Conservation (phyloP, 2,113 vertebrate species). For the Pomatorhinus ruficollis region DNA sequence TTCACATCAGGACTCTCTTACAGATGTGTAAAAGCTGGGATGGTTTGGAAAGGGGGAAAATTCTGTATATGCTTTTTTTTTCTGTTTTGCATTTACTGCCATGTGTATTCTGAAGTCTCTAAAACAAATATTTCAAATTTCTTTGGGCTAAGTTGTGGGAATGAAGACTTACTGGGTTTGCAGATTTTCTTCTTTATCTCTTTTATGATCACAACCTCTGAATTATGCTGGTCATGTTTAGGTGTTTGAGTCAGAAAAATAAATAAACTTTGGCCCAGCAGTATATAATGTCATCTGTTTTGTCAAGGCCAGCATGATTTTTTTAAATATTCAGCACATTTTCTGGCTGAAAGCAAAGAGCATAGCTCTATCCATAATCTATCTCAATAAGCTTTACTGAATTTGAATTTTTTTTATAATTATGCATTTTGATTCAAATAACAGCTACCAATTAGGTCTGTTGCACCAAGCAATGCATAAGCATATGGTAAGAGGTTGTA, state of each 20-base stretch:
- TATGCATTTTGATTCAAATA: background rate
- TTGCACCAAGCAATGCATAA: background rate
- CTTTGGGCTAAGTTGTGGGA: background rate
- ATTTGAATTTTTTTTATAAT: background rate
- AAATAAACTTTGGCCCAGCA: background rate
- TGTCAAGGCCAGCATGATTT: background rate
- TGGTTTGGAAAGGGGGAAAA: background rate
- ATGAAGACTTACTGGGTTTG: background rate
- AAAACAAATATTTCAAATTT: background rate
- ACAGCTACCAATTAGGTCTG: background rate
- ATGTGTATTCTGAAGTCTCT: background rate
- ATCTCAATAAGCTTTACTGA: background rate
- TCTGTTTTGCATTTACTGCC: background rate
- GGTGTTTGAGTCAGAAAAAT: background rate
- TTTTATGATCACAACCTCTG: background rate
- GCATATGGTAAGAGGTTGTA: background rate
- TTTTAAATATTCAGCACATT: background rate
- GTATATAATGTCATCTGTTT: background rate
- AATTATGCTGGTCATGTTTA: background rate
- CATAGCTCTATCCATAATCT: background rate
- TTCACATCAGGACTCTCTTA: background rate
- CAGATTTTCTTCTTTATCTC: background rate
- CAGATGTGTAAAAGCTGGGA: background rate
- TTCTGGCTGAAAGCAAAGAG: background rate
- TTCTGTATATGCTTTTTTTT: background rate